phyloP scores from a whole-genome alignment of 1,140 invertebrate species.

The Gonatopus flavifemur region DNA sequence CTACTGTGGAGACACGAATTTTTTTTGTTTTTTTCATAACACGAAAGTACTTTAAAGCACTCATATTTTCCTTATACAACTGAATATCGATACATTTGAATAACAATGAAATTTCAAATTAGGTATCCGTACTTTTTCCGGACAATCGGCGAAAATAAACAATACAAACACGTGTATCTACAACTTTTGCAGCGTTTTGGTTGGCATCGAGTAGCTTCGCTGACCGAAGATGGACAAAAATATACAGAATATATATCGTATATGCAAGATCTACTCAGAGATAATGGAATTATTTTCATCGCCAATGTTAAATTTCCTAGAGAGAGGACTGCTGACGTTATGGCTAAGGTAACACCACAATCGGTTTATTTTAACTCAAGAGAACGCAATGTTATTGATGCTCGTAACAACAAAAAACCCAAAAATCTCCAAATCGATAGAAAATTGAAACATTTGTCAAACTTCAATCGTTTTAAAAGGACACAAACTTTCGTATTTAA shows the following conservation, averaged over 20 bases:
- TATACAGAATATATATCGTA: slow-evolving; percentile 78
- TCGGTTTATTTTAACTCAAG: too few relatives aligned
- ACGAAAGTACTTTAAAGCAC: too few relatives aligned
- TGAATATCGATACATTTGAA: too few relatives aligned
- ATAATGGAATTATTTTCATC: slow-evolving; percentile 67
- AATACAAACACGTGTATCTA: slow-evolving; percentile 73
- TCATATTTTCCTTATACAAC: too few relatives aligned
- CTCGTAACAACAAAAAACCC: too few relatives aligned
- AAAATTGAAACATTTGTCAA: too few relatives aligned
- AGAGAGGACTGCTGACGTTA: slow-evolving; percentile 51
- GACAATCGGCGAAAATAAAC: slow-evolving; percentile 79
- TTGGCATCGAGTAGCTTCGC: slow-evolving; percentile 72
- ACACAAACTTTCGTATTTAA: too few relatives aligned
- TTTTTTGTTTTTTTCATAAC: too few relatives aligned
- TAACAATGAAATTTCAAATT: too few relatives aligned
- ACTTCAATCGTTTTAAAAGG: background rate
- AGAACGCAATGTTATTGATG: too few relatives aligned
- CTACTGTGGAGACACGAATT: too few relatives aligned
- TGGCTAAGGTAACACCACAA: slow-evolving; percentile 59
- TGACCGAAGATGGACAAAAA: slow-evolving; percentile 80
- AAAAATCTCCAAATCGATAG: too few relatives aligned
- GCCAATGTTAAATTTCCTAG: slow-evolving; percentile 72
- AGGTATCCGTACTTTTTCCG: slow-evolving; percentile 83
- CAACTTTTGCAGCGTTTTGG: slow-evolving; percentile 66
- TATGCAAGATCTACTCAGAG: slow-evolving; percentile 67